Percentiles rank a stretch among this genome's conserved stretches.
phyloP scores from a whole-genome alignment of 2,113 vertebrate species.

The Hemibagrus wyckioides region DNA sequence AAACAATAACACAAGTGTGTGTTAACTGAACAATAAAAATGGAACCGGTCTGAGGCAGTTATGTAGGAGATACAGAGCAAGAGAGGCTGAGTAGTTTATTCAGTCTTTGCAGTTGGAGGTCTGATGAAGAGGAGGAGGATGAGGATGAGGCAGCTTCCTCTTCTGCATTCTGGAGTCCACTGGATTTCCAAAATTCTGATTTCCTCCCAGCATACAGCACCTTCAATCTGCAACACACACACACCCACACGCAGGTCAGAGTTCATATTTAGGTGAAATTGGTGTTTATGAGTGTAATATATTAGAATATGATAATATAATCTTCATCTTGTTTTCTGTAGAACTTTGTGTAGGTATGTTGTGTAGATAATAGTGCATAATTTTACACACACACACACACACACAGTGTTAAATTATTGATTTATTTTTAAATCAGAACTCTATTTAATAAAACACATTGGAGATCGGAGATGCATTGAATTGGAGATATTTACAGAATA shows the following conservation, averaged over 20 bases:
- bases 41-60: constrained; percentile 57
- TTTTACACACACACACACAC: no score
- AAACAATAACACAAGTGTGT: constrained; percentile 37
- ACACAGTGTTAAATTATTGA: no score
- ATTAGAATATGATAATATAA: no score
- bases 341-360: no score
- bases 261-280: not conserved
- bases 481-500: not conserved
- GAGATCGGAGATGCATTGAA: no score
- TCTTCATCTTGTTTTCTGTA: no score
- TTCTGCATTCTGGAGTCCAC: constrained; percentile 38
- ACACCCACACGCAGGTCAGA: constrained; percentile 4
- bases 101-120: constrained; percentile 52
- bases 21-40: constrained; percentile 12
- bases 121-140: constrained; percentile 38
- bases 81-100: constrained; percentile 51
- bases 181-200: constrained; percentile 25
- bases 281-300: no score
- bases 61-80: constrained; percentile 48
- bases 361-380: no score
- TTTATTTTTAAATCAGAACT: no score
- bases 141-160: constrained; percentile 29
- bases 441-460: no score
- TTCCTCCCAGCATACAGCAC: constrained; percentile 9
- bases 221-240: constrained; percentile 49